Evolutionary conservation across 2,888 invertebrate species (phyloP), one percentile per base, ranked within the genome.

Genomic region (Heterodera filipjevi): DNA sequence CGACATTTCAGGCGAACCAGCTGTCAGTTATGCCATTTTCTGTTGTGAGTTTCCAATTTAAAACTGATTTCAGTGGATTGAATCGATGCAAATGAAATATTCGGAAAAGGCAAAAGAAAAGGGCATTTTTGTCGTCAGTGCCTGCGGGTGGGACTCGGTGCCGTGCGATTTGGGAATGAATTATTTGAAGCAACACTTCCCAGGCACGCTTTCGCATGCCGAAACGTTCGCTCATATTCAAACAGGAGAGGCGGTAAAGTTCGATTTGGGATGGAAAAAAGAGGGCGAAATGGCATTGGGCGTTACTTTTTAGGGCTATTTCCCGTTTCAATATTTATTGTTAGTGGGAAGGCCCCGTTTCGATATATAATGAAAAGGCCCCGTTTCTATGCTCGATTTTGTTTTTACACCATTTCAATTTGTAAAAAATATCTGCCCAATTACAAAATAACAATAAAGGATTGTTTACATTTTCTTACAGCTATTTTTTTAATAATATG

Each of bases 91-190:
- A 89, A 90, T 95, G 78, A 92, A 93, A 84, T 95, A 96, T 90
- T 91, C 93, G 84, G 91, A 93, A 46, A 85, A 89, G 76, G 92
- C 92, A 6, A 82, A 82, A 76, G 83, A 85, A 64, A 84, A 85
- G 30, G 93, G 85, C 93, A 94, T 84, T 93, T 96, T 94, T 90
- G 91, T 97, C 14, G 91, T 98, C 44, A 95, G 94, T 84, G 94
- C 96, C 1, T 96, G 96, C 90, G 97, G 97, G 27, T 94, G 95
- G 90, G 97, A 97, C 90, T 94, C 94, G 87, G 93, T 97, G 83
- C 84, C 96, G n/a, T 92, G 93, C 71, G 97, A 98, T 89, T 90
- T 96, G 90, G 96, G 97, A 0, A 90, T 94, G 0, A 90, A 93
- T n/a, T 95, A 92, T 89, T 91, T 94, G 66, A 92, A 94, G 87